These are phyloP conservation scores for Campoletis sonorensis DNA, from an alignment of 1,140 invertebrate genomes.

Conservation along the genomic window DNA sequence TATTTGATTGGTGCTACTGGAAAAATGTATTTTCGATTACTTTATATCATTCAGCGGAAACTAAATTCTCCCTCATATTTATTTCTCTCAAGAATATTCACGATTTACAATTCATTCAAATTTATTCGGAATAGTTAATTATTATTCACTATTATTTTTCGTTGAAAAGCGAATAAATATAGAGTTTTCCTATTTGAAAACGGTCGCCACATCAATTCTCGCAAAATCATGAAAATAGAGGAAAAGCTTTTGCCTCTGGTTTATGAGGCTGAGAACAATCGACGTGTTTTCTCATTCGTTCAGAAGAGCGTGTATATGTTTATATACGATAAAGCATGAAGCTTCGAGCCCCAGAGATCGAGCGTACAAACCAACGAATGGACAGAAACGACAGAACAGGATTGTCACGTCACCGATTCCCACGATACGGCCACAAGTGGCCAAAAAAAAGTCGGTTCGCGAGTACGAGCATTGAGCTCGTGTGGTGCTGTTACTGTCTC, in stretches of 20 bases:
- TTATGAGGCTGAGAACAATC: conserved; percentile 6
- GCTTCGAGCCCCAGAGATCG: conserved; percentile 24
- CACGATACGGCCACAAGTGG: conserved; percentile 48
- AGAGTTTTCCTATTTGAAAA: neutral
- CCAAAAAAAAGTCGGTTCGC: conserved; percentile 27
- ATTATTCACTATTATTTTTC: too few species aligned
- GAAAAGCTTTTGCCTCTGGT: neutral
- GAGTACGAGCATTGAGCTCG: neutral
- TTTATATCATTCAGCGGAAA: too few species aligned
- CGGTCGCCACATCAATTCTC: neutral
- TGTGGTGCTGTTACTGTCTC: conserved; percentile 39
- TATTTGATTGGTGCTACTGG: too few species aligned
- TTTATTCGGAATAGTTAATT: too few species aligned
- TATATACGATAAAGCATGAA: neutral
- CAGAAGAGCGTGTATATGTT: neutral
- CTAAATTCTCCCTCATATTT: too few species aligned
- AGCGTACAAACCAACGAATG: conserved; percentile 42
- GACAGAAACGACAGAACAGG: conserved; percentile 44
- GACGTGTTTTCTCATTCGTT: conserved; percentile 25
- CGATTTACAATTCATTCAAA: too few species aligned
- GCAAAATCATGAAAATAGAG: neutral
- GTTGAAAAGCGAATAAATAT: too few species aligned
- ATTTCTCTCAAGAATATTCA: too few species aligned
- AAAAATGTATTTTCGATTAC: too few species aligned
- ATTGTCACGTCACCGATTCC: conserved; percentile 57